Conservation (phyloP, 2,888 invertebrate species). For the Ethmia dodecea region DNA sequence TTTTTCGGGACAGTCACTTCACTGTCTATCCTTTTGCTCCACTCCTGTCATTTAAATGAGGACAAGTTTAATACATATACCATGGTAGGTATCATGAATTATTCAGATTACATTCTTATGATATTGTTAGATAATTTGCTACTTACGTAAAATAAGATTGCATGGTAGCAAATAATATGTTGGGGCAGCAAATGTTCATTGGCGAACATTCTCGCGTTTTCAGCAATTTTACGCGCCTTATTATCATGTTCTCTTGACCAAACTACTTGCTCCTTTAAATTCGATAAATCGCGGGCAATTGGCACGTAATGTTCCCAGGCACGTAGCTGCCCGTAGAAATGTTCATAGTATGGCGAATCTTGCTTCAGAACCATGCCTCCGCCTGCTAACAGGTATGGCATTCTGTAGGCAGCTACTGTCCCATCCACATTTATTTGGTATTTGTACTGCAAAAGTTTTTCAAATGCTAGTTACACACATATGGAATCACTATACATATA, state of each 20-base stretch:
- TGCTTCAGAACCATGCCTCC: slow-evolving; percentile 94
- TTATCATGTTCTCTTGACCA: slow-evolving; percentile 88
- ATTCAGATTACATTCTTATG: background rate
- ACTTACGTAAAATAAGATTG: slow-evolving; percentile 66
- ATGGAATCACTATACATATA: too few relatives aligned
- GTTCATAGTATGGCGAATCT: slow-evolving; percentile 95
- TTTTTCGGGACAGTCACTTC: slow-evolving; percentile 36
- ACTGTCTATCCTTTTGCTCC: slow-evolving; percentile 82
- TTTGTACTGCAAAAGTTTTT: slow-evolving; percentile 84
- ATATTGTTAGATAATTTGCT: background rate
- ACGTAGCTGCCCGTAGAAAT: slow-evolving; percentile 88
- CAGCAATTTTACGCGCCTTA: slow-evolving; percentile 80
- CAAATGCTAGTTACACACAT: background rate
- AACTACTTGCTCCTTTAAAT: slow-evolving; percentile 86
- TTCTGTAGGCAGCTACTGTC: slow-evolving; percentile 96
- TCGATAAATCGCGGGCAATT: slow-evolving; percentile 86
- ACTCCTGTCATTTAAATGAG: slow-evolving; percentile 79
- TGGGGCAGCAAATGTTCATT: slow-evolving; percentile 88
- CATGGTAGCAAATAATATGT: slow-evolving; percentile 93
- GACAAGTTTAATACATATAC: background rate
- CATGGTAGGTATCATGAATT: background rate
- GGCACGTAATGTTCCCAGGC: slow-evolving; percentile 91
- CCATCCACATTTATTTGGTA: slow-evolving; percentile 97
- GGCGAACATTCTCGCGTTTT: slow-evolving; percentile 83
- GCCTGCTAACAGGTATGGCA: slow-evolving; percentile 94